A percentile compares a stretch with the other conserved stretches of the same genome.
These are phyloP conservation scores for Papilio glaucus DNA, from an alignment of 1,140 invertebrate genomes.

Conservation along the genomic window DNA sequence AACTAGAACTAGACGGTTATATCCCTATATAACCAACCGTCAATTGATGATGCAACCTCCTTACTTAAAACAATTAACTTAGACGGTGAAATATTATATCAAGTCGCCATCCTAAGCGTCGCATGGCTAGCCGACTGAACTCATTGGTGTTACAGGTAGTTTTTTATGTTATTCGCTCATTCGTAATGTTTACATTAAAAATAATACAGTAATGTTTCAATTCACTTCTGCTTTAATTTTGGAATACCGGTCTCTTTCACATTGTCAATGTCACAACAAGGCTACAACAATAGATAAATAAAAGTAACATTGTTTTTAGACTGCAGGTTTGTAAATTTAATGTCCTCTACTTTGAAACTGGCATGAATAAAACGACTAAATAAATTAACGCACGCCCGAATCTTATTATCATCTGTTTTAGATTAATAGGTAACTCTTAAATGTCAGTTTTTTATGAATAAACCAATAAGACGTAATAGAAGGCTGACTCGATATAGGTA, in stretches of 20 bases:
- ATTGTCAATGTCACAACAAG: not conserved
- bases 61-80: no score
- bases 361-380: conserved; percentile 31
- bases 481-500: conserved; percentile 34
- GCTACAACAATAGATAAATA: conserved; percentile 17
- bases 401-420: conserved; percentile 36
- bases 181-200: no score
- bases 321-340: conserved; percentile 24
- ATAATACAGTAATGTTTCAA: no score
- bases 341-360: conserved; percentile 33
- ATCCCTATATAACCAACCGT: no score
- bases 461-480: conserved; percentile 39
- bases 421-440: conserved; percentile 39
- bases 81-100: no score
- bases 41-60: no score
- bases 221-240: no score
- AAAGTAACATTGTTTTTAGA: conserved; percentile 29
- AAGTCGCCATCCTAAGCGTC: no score
- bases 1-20: no score
- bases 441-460: conserved; percentile 38
- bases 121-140: no score
- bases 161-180: no score
- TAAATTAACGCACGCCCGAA: conserved; percentile 33
- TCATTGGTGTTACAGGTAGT: no score
- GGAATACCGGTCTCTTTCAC: not conserved